Conservation (phyloP, 1,140 invertebrate species). For the Leptonema lineaticorne region DNA sequence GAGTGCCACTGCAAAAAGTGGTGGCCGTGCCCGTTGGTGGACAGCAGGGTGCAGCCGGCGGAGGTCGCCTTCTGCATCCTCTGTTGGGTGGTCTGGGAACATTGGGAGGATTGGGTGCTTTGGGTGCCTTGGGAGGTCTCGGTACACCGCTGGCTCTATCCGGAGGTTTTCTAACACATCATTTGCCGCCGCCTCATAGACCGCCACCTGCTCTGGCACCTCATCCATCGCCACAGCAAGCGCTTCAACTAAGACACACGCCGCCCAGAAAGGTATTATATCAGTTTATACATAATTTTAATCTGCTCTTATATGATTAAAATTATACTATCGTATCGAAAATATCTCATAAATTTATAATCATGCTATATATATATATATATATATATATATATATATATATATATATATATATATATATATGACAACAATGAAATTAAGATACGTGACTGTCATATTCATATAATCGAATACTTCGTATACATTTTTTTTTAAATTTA, state of each 20-base stretch:
- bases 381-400: not conserved
- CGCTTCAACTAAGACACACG: constrained; percentile 37
- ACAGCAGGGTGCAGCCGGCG: constrained; percentile 24
- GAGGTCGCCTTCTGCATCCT: constrained; percentile 35
- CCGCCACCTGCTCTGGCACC: constrained; percentile 32
- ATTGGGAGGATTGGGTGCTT: constrained; percentile 30
- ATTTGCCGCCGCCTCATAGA: constrained; percentile 33
- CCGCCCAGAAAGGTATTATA: constrained; percentile 41
- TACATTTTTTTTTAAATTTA: too few species aligned
- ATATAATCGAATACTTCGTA: too few species aligned
- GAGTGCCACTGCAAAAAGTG: constrained; percentile 58
- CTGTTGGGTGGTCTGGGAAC: constrained; percentile 30
- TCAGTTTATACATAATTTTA: too few species aligned
- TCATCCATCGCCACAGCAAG: constrained; percentile 35
- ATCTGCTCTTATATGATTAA: too few species aligned
- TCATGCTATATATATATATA: not conserved
- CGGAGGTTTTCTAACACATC: constrained; percentile 46
- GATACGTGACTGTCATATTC: too few species aligned
- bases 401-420: not conserved
- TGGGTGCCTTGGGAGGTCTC: constrained; percentile 41
- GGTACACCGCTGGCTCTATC: constrained; percentile 46
- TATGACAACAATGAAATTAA: not conserved
- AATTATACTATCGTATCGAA: too few species aligned
- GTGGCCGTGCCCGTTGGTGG: constrained; percentile 49
- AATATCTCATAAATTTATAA: not conserved